Percentiles rank a stretch among this genome's conserved stretches.
phyloP scores from a whole-genome alignment of 2,113 vertebrate species.

The Condylura cristata region DNA sequence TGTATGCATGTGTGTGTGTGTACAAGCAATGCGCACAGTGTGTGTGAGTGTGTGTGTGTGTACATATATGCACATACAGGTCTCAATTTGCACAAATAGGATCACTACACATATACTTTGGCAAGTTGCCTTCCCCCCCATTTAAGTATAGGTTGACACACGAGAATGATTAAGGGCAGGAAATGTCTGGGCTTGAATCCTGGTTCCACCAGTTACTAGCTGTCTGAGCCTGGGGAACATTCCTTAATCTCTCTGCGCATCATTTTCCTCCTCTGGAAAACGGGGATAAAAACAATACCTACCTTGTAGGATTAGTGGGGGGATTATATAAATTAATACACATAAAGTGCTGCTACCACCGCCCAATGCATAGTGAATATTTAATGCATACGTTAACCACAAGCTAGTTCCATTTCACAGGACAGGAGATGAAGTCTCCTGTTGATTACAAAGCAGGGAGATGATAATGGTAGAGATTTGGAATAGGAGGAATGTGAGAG shows the following conservation, averaged over 20 bases:
- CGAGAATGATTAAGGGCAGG: slow-evolving; percentile 30
- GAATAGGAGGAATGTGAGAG: slow-evolving; percentile 2
- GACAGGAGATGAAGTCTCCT: neutral
- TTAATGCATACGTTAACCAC: neutral
- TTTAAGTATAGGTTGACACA: neutral
- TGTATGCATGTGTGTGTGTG: too few species aligned
- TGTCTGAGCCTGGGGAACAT: neutral
- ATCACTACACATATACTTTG: neutral
- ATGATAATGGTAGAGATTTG: neutral
- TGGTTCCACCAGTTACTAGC: neutral
- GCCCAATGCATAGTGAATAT: neutral
- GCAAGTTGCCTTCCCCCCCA: neutral
- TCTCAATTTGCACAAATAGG: slow-evolving; percentile 16
- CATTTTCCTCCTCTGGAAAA: slow-evolving; percentile 27
- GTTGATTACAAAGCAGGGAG: neutral
- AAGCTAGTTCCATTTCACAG: neutral
- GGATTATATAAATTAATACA: neutral
- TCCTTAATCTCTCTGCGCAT: slow-evolving; percentile 34
- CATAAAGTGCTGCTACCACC: slow-evolving; percentile 3
- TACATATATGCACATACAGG: neutral
- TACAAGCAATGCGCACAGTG: too few species aligned
- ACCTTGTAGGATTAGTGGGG: neutral
- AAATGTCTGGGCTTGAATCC: neutral
- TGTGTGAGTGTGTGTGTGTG: too few species aligned
- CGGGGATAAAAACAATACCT: neutral